Evolutionary conservation across 1,140 invertebrate genomes (phyloP), one percentile per base, ranked within the genome.

Genomic region (Atopsyche davidsoni): DNA sequence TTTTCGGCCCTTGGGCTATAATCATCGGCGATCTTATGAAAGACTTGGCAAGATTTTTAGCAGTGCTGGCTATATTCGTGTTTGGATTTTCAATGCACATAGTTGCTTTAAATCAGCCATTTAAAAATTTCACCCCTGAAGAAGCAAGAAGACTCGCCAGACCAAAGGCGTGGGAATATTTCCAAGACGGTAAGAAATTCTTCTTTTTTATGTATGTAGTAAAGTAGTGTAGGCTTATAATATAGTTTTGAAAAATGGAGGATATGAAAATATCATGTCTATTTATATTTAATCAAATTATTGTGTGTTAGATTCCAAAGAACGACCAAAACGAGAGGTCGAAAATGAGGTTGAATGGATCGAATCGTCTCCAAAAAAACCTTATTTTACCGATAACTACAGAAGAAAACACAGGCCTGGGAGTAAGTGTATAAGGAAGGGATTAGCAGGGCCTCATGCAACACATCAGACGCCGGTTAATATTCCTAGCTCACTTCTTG

Each of bases 11-110:
- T 0, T 99, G 96, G 96, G 88, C 88, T 13, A 92, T 92, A 54
- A 92, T 92, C 63, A 92, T 91, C 58, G 88, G 87, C 9, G 87
- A 92, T 66, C 73, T 92, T 34, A 87, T 92, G 78, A 91, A 91
- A 70, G 86, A 98, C 71, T 75, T 98, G 55, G 90, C 91, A 4
- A 77, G 95, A 55, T 99, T 99, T 72, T 76, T 99, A 46, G 95
- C 96, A 17, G 96, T 99, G 6, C 73, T 99, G 61, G 85, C 89
- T 11, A 96, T 99, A 68, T 99, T 99, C 72, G 90, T 99, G 54
- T 88, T 96, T 65, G 96, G 96, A 36, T 99, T 99, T 67, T 97
- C 96, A 1, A 91, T 98, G 81, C 91, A 96, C 62, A 88, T 99
- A 36, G 89, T 96, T 10, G 92, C 94, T 1, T 72, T 97, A 22